Evolutionary conservation across 2,113 vertebrate species (phyloP).

Genomic region (Zeus faber): DNA sequence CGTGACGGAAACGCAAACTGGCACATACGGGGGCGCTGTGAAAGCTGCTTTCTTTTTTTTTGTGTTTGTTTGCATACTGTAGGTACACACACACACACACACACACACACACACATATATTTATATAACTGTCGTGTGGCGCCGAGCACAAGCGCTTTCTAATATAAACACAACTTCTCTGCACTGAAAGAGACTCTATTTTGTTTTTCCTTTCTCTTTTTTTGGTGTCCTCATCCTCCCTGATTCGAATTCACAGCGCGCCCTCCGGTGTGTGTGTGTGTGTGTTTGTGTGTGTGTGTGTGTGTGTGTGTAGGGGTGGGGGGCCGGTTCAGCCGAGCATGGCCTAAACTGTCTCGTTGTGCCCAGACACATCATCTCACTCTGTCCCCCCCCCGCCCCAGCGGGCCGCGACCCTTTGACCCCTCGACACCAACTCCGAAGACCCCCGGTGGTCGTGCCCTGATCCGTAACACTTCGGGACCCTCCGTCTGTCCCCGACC

Average conservation of each 20-base stretch:
- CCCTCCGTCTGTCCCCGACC: not conserved
- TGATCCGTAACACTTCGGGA: conserved; percentile 1
- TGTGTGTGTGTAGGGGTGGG: too few relatives aligned
- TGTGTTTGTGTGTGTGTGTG: too few relatives aligned
- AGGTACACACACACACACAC: not conserved
- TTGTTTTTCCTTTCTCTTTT: too few relatives aligned
- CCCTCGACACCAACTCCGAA: not conserved
- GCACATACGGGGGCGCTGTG: conserved; percentile 6
- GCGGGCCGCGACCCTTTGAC: conserved; percentile 23
- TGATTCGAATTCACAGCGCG: too few relatives aligned
- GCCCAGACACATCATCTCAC: conserved; percentile 11
- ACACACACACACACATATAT: too few relatives aligned
- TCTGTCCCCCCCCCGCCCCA: conserved; percentile 12
- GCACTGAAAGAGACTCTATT: not conserved
- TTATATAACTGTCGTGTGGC: too few relatives aligned
- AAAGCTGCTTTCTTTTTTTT: conserved; percentile 2
- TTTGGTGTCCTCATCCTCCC: too few relatives aligned
- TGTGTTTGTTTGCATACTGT: not conserved
- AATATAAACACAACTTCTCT: not conserved
- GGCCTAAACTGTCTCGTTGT: conserved; percentile 11
- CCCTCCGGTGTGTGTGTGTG: too few relatives aligned
- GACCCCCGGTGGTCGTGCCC: conserved; percentile 15
- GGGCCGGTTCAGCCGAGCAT: not conserved
- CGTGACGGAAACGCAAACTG: not conserved
- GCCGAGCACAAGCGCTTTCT: not conserved